These are phyloP conservation scores for Nezara viridula DNA, from an alignment of 2,888 invertebrate species.

Conservation along the genomic window DNA sequence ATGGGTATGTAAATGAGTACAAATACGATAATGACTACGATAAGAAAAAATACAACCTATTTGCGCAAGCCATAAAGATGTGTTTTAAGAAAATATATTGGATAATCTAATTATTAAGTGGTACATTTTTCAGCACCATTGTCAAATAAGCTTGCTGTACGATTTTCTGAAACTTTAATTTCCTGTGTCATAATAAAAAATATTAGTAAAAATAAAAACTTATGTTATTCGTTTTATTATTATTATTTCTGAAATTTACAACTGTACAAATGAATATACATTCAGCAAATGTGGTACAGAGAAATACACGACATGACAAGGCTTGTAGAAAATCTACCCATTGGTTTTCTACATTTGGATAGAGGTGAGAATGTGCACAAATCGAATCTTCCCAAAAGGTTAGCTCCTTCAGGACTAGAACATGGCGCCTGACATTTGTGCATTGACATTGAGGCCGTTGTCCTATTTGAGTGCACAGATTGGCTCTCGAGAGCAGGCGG, in stretches of 20 bases:
- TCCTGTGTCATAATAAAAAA: too few relatives aligned
- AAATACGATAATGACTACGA: not conserved
- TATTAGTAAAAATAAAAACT: too few relatives aligned
- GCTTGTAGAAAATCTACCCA: too few relatives aligned
- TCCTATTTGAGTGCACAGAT: not conserved
- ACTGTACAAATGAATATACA: too few relatives aligned
- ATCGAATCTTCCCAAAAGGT: not conserved
- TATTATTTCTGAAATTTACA: too few relatives aligned
- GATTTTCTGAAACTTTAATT: too few relatives aligned
- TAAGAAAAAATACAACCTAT: not conserved
- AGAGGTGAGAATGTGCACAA: not conserved
- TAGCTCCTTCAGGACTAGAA: not conserved
- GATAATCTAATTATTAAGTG: not conserved
- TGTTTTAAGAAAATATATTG: not conserved
- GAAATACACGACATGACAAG: too few relatives aligned
- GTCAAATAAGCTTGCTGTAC: not conserved
- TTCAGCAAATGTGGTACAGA: too few relatives aligned
- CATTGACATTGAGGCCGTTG: not conserved
- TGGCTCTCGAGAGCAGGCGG: not conserved
- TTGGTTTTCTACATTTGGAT: too few relatives aligned
- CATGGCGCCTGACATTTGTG: not conserved
- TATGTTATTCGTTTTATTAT: too few relatives aligned
- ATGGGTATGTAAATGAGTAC: not conserved
- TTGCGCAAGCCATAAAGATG: not conserved
- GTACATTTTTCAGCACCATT: too few relatives aligned